A percentile compares a stretch with the other conserved stretches of the same genome.
phyloP scores from a whole-genome alignment of 2,797 vertebrate species.

The Heteromormyrus szaboi region DNA sequence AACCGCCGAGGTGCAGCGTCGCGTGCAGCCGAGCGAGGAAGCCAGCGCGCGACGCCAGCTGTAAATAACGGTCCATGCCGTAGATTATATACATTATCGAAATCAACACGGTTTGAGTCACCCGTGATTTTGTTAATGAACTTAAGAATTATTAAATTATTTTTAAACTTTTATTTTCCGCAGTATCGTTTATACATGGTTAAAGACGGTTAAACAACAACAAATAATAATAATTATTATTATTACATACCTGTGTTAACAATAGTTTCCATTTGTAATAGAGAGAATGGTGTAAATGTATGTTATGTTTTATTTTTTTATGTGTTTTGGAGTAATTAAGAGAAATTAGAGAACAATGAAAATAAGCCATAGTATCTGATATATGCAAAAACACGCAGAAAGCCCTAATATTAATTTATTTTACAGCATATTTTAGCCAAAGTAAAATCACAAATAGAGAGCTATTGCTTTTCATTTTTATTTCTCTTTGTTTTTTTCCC shows the following conservation, averaged over 20 bases:
- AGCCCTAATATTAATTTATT: neutral
- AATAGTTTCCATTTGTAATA: neutral
- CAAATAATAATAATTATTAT: neutral
- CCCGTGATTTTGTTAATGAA: neutral
- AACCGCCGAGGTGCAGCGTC: neutral
- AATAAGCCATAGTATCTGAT: neutral
- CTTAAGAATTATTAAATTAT: neutral
- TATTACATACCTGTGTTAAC: neutral
- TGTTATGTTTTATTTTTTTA: neutral
- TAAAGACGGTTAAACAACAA: neutral
- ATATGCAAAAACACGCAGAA: neutral
- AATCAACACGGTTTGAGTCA: neutral
- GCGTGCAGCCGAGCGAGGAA: neutral
- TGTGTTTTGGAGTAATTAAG: neutral
- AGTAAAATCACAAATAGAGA: neutral
- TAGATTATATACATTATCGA: neutral
- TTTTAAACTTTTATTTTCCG: neutral
- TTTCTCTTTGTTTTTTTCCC: neutral
- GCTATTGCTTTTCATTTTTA: neutral
- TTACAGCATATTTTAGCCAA: neutral
- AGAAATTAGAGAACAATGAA: neutral
- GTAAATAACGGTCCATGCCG: neutral
- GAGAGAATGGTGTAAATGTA: neutral
- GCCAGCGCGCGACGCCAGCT: neutral
- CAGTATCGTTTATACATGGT: neutral